Conservation (phyloP, 1,140 invertebrate genomes). For the Heliothis virescens region DNA sequence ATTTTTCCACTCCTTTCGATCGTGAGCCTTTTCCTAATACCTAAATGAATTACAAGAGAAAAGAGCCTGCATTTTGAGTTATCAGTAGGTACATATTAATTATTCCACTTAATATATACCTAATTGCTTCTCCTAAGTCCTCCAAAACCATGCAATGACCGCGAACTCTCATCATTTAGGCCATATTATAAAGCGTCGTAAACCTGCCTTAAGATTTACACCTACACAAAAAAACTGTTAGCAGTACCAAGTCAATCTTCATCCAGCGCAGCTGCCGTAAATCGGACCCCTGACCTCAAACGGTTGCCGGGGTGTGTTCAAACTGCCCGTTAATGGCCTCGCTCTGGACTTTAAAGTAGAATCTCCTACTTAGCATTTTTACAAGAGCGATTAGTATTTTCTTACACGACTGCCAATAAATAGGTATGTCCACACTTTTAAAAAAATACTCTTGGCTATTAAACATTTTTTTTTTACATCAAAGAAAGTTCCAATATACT, state of each 20-base stretch:
- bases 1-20: too few relatives aligned
- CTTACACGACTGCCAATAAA: background rate
- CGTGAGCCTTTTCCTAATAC: too few relatives aligned
- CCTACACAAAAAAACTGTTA: constrained; percentile 85
- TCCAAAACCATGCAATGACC: background rate
- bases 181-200: constrained; percentile 64
- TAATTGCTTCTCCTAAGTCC: background rate
- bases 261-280: constrained; percentile 66
- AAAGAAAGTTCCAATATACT: too few relatives aligned
- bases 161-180: constrained; percentile 47
- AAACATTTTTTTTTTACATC: too few relatives aligned
- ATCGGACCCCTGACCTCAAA: constrained; percentile 67
- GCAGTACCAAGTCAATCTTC: constrained; percentile 71
- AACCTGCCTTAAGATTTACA: constrained; percentile 80
- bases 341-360: background rate
- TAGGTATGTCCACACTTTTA: too few relatives aligned
- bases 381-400: background rate
- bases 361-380: background rate
- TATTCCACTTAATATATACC: too few relatives aligned
- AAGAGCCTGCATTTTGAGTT: too few relatives aligned
- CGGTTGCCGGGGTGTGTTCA: constrained; percentile 5
- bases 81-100: too few relatives aligned
- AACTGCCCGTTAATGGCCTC: constrained; percentile 58
- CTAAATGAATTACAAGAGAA: too few relatives aligned
- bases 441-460: too few relatives aligned